Evolutionary conservation across 53 echinoderm and acorn worm species (phyloP).

Genomic region (Apostichopus leukothele): DNA sequence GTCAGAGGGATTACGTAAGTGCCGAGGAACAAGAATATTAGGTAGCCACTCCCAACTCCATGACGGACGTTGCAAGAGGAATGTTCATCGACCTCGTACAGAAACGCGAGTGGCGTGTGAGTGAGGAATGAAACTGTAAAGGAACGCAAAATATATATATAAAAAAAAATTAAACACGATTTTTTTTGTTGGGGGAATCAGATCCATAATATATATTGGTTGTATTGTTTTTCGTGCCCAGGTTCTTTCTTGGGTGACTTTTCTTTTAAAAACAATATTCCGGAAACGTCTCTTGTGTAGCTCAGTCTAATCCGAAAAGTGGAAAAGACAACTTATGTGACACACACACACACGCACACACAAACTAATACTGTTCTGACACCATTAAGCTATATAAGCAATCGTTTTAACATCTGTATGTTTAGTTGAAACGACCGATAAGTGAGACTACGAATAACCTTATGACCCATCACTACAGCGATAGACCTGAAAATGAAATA

Average conservation of each 20-base stretch:
- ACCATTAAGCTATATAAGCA: too few relatives aligned
- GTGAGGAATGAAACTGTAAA: slow-evolving; percentile 68
- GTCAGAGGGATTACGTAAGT: slow-evolving; percentile 79
- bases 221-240: too few relatives aligned
- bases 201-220: too few relatives aligned
- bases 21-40: slow-evolving; percentile 58
- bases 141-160: background rate
- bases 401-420: too few relatives aligned
- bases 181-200: background rate
- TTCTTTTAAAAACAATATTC: too few relatives aligned
- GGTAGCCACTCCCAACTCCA: slow-evolving; percentile 41
- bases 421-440: background rate
- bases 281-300: too few relatives aligned
- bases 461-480: slow-evolving; percentile 14
- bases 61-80: slow-evolving; percentile 36
- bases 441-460: slow-evolving; percentile 13
- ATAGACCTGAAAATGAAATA: background rate
- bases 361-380: too few relatives aligned
- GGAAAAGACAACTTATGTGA: too few relatives aligned
- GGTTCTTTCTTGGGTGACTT: too few relatives aligned
- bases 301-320: too few relatives aligned
- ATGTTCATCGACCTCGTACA: slow-evolving; percentile 48
- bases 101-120: slow-evolving; percentile 70
- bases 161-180: background rate
- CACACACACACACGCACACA: too few relatives aligned